Percentiles rank a stretch among this genome's conserved stretches.
phyloP scores from a whole-genome alignment of 2,888 invertebrate genomes.

The Belgica antarctica region DNA sequence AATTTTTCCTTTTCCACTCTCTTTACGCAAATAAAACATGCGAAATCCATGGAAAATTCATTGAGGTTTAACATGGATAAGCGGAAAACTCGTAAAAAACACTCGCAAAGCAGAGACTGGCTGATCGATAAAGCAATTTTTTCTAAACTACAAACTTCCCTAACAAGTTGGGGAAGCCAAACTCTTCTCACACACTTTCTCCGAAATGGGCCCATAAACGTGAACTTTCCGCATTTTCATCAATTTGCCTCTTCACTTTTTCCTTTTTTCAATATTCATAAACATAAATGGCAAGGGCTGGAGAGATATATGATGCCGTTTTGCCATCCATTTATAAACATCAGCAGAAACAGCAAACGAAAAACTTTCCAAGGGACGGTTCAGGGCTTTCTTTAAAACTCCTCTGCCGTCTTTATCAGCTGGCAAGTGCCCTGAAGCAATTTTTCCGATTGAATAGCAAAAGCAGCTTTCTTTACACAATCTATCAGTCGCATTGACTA shows the following conservation, averaged over 20 bases:
- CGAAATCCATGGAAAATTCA: constrained; percentile 13
- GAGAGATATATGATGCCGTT: neutral
- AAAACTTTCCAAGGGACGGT: neutral
- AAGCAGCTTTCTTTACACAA: constrained; percentile 15
- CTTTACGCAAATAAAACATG: constrained; percentile 36
- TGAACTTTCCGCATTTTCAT: neutral
- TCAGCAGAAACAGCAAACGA: constrained; percentile 33
- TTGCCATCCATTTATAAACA: constrained; percentile 29
- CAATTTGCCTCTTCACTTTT: neutral
- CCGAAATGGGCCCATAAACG: neutral
- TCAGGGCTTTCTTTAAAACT: neutral
- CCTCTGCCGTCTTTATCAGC: neutral
- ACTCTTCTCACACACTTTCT: neutral
- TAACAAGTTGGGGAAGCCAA: no score
- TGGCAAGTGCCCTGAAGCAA: neutral
- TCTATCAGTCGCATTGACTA: constrained; percentile 24
- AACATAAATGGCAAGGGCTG: constrained; percentile 20
- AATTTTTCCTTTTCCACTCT: neutral
- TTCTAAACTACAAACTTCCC: no score
- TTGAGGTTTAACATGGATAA: neutral
- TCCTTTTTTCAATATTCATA: constrained; percentile 35
- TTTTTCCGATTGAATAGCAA: constrained; percentile 21
- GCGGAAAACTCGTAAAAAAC: constrained; percentile 2
- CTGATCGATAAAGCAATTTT: no score
- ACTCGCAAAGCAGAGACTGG: neutral